These are phyloP conservation scores for Xyliphius kryptos DNA, from an alignment of 2,113 vertebrate genomes.

Conservation along the genomic window DNA sequence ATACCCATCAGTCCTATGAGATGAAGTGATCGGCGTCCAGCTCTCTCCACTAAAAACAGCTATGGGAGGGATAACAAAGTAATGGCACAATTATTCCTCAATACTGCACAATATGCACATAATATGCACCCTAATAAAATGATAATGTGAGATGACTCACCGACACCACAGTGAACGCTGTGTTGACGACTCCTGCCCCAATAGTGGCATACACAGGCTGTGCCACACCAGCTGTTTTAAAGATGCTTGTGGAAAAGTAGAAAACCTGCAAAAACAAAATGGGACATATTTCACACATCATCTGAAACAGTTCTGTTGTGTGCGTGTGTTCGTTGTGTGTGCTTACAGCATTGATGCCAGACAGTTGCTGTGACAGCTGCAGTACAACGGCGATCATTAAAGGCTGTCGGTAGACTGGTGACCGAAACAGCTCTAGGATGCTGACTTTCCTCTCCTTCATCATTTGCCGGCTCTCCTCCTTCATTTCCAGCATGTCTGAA, in stretches of 20 bases:
- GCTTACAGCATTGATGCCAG: constrained; percentile 85
- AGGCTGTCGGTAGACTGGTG: constrained; percentile 80
- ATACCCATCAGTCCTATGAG: constrained; percentile 85
- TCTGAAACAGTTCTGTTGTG: too few species aligned
- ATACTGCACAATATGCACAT: too few species aligned
- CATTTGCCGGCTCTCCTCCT: constrained; percentile 59
- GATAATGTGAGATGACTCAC: constrained; percentile 66
- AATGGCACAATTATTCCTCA: too few species aligned
- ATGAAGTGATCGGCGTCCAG: constrained; percentile 87
- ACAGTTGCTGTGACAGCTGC: constrained; percentile 76
- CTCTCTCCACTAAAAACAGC: constrained; percentile 91
- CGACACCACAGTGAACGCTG: constrained; percentile 89
- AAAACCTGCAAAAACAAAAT: constrained; percentile 70
- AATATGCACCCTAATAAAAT: too few species aligned
- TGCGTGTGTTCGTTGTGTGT: too few species aligned
- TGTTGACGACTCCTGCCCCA: constrained; percentile 87
- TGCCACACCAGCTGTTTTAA: constrained; percentile 76
- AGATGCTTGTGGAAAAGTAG: constrained; percentile 93
- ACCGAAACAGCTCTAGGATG: constrained; percentile 85
- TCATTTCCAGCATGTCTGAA: constrained; percentile 90
- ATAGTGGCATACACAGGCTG: constrained; percentile 94
- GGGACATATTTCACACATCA: too few species aligned
- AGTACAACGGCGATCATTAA: constrained; percentile 69
- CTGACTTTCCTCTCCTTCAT: constrained; percentile 91
- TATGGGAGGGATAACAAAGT: constrained; percentile 49